Evolutionary conservation across 2,113 vertebrate genomes (phyloP).

Genomic region (Grallaria varia): DNA sequence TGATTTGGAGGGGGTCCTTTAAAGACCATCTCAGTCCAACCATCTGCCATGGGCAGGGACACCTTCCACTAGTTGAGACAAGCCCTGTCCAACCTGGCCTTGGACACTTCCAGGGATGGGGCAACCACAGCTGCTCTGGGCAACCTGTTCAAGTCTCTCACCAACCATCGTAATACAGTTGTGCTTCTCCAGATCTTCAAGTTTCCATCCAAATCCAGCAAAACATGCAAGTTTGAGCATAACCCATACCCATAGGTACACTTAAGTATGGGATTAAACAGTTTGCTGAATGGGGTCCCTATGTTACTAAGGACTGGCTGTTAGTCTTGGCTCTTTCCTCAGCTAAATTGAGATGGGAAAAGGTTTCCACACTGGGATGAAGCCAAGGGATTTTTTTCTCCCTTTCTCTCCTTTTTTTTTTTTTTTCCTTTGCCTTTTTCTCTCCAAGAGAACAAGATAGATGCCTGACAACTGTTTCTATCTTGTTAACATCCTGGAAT

Average conservation of each 20-base stretch:
- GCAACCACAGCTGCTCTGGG: background rate
- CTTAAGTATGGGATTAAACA: constrained; percentile 37
- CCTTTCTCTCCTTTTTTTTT: background rate
- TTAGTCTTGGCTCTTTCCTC: constrained; percentile 39
- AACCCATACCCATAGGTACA: background rate
- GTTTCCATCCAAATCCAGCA: constrained; percentile 2
- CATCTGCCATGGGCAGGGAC: background rate
- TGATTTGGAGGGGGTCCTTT: background rate
- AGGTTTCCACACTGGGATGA: background rate
- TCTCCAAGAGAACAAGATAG: background rate
- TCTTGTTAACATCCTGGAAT: background rate
- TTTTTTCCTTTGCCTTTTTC: background rate
- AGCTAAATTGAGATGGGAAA: constrained; percentile 29
- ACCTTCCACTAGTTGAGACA: background rate
- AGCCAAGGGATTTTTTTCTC: background rate
- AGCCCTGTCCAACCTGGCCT: background rate
- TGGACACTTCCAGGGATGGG: background rate
- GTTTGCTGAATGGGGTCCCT: constrained; percentile 3
- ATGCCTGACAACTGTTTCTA: background rate
- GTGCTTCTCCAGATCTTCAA: background rate
- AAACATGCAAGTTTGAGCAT: background rate
- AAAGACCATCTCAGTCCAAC: background rate
- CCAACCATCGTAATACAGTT: background rate
- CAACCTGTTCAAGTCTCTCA: background rate
- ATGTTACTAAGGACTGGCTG: background rate